Percentiles rank a stretch among this genome's conserved stretches.
Conservation (phyloP, 2,888 invertebrate genomes). For the Nomada goodeniana region DNA sequence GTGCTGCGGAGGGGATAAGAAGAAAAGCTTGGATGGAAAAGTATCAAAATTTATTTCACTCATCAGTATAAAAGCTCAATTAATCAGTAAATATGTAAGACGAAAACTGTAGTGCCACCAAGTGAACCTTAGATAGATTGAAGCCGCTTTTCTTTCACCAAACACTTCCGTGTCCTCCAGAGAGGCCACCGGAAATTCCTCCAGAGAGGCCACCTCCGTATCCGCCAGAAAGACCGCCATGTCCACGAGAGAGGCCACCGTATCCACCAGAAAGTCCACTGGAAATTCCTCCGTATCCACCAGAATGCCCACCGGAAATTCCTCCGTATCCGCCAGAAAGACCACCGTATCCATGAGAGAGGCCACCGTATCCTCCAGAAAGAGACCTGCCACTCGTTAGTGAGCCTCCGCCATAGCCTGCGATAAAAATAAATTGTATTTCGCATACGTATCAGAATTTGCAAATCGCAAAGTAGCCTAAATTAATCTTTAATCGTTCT, state of each 20-base stretch:
- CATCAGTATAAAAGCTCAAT: slow-evolving; percentile 27
- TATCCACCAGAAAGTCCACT: slow-evolving; percentile 14
- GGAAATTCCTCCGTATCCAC: slow-evolving; percentile 27
- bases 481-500: too few relatives aligned
- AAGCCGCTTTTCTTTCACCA: slow-evolving; percentile 24
- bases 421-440: not conserved
- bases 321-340: slow-evolving; percentile 25
- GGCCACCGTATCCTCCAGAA: slow-evolving; percentile 31
- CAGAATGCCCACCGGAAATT: not conserved
- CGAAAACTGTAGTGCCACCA: not conserved
- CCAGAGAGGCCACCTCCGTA: slow-evolving; percentile 41
- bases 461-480: too few relatives aligned
- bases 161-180: slow-evolving; percentile 34
- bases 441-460: not conserved
- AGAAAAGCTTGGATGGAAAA: slow-evolving; percentile 16
- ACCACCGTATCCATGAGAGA: not conserved
- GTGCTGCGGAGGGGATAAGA: not conserved
- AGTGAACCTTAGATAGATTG: slow-evolving; percentile 7
- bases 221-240: slow-evolving; percentile 19
- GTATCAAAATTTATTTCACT: slow-evolving; percentile 49
- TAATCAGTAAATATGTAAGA: slow-evolving; percentile 9
- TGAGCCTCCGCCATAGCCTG: slow-evolving; percentile 6
- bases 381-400: not conserved
- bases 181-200: slow-evolving; percentile 10
- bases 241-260: slow-evolving; percentile 14